phyloP scores from a whole-genome alignment of 2,797 vertebrate genomes.

The Bradypodion ventrale region DNA sequence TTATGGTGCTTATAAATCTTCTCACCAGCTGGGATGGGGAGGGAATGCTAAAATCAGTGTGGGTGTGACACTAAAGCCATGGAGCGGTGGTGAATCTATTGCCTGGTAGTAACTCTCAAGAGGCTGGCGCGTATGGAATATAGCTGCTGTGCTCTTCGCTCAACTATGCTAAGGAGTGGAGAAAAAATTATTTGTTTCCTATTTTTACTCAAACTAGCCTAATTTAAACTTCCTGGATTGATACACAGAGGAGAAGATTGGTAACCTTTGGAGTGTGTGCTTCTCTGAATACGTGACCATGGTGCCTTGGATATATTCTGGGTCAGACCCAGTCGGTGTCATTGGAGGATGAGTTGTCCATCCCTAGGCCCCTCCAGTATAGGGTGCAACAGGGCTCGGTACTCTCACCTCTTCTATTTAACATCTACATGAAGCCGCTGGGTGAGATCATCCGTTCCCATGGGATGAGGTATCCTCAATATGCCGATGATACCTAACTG shows the following conservation, averaged over 20 bases:
- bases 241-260: background rate
- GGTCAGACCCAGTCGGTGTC: too few species aligned
- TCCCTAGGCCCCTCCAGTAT: too few species aligned
- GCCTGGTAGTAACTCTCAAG: background rate
- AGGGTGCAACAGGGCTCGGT: too few species aligned
- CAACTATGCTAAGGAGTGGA: background rate
- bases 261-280: too few species aligned
- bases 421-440: too few species aligned
- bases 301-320: too few species aligned
- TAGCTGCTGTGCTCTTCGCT: background rate
- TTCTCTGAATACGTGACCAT: too few species aligned
- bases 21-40: background rate
- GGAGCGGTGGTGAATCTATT: background rate
- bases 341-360: too few species aligned
- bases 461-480: too few species aligned
- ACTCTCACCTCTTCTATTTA: too few species aligned
- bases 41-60: background rate
- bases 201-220: background rate
- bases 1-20: conserved; percentile 24
- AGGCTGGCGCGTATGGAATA: background rate
- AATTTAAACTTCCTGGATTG: background rate
- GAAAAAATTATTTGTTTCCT: background rate
- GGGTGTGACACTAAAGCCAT: background rate
- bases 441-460: too few species aligned
- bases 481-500: too few species aligned